phyloP scores from a whole-genome alignment of 2,113 vertebrate species.

The Limnothrissa miodon region DNA sequence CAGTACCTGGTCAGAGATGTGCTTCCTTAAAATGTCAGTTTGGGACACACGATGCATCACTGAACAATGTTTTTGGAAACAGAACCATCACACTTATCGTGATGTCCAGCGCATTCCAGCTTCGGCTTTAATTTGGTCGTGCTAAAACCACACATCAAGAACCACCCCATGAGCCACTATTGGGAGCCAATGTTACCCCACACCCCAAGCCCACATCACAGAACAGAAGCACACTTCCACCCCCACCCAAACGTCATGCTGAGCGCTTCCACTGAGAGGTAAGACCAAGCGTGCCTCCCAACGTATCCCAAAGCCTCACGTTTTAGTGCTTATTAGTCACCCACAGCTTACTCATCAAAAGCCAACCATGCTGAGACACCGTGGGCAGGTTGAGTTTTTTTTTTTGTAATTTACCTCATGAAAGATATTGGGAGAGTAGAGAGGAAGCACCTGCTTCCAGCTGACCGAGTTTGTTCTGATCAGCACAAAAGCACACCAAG shows the following conservation, averaged over 20 bases:
- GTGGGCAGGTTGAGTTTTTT: neutral
- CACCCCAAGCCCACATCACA: neutral
- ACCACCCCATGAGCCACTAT: neutral
- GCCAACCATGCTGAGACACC: neutral
- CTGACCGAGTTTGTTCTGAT: neutral
- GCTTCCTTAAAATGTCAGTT: neutral
- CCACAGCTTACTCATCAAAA: neutral
- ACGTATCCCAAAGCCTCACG: neutral
- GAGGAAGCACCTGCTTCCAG: slow-evolving; percentile 17
- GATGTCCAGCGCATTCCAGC: neutral
- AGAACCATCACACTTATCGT: neutral
- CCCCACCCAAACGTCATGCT: neutral
- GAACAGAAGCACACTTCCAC: neutral
- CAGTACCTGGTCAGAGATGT: neutral
- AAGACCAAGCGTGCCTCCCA: neutral
- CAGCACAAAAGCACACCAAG: neutral
- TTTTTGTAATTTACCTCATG: neutral
- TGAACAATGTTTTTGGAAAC: neutral
- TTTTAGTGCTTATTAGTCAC: neutral
- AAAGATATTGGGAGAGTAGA: neutral
- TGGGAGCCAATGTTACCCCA: neutral
- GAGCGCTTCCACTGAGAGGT: neutral
- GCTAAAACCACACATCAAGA: neutral
- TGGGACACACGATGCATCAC: neutral
- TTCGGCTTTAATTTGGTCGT: neutral